A percentile compares a stretch with the other conserved stretches of the same genome.
Evolutionary conservation across 2,797 vertebrate genomes (phyloP).

Genomic region (Rachycentron canadum): DNA sequence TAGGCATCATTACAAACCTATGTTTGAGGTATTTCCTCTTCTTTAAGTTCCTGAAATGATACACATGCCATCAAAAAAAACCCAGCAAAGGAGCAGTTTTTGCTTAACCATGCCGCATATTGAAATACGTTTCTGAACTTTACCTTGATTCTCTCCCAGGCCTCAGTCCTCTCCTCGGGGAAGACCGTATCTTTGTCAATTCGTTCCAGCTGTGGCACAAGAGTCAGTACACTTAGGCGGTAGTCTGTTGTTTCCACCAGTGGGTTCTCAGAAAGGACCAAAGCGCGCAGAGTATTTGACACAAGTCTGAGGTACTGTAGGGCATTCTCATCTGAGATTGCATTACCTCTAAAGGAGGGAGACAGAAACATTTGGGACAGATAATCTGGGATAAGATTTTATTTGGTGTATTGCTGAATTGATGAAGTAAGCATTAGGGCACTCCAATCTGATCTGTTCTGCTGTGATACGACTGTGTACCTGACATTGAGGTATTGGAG

Average conservation of each 20-base stretch:
- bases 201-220: slow-evolving; percentile 85
- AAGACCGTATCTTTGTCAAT: slow-evolving; percentile 90
- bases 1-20: slow-evolving; percentile 38
- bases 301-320: slow-evolving; percentile 83
- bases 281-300: slow-evolving; percentile 82
- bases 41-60: slow-evolving; percentile 73
- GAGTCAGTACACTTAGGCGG: slow-evolving; percentile 83
- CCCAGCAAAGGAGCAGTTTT: not conserved
- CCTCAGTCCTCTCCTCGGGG: slow-evolving; percentile 86
- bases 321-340: slow-evolving; percentile 77
- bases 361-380: not conserved
- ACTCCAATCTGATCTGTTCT: not conserved
- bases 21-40: slow-evolving; percentile 63
- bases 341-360: slow-evolving; percentile 86
- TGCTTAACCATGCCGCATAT: not conserved
- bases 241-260: slow-evolving; percentile 83
- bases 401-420: not conserved
- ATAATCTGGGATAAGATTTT: not conserved
- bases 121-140: not conserved
- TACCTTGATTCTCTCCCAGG: slow-evolving; percentile 75
- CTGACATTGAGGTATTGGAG: slow-evolving; percentile 92
- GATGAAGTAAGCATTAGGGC: not conserved
- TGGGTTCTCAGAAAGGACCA: slow-evolving; percentile 91
- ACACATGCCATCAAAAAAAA: slow-evolving; percentile 35
- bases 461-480: slow-evolving; percentile 35